Base-by-base conservation (phyloP, 2,888 invertebrate genomes). In the Sphinx pinastri region DNA sequence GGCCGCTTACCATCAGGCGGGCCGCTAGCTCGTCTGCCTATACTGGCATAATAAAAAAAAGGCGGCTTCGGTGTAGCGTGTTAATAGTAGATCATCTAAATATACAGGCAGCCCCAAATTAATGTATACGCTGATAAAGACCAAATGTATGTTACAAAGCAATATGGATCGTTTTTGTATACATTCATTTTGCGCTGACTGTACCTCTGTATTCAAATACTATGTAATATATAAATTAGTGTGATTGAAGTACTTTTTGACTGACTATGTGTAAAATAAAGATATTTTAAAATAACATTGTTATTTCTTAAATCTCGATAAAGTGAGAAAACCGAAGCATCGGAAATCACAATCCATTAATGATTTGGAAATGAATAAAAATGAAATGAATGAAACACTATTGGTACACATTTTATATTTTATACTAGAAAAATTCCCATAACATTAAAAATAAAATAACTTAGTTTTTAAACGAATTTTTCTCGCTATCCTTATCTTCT, bases 401-500 rank as follows among this genome's bases (percentile, higher is more conserved):
- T 68, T 63, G 49, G 49, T 63, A 63, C 63, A 63, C 63, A 63
- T 63, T 63, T 12, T 63, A 19, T 49, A 63, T 16, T 63, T 16
- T 47, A 63, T 59, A 59, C 16, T 51, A n/a, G 49, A 68, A 68
- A 68, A 68, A 49, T 12, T 66, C 70, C 71, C 58, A 71, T 66
- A 72, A 72, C 69, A 72, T 71, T 67, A 74, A 60, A 72, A 71
- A 81, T 78, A 78, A 38, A 70, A 72, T 38, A 80, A 75, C 71
- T 79, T 75, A 79, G 71, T 73, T 74, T 77, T 76, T 79, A 79
- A 79, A 77, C 79, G 71, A 79, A 76, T 83, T 83, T 68, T 81
- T 81, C 19, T 84, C 83, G 73, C 76, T 81, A 78, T 83, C 79
- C 74, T 83, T 84, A 83, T 63, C 81, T 84, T 86, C 88, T 77